Conservation (phyloP, 2,888 invertebrate genomes). For the Hipparchia semele region DNA sequence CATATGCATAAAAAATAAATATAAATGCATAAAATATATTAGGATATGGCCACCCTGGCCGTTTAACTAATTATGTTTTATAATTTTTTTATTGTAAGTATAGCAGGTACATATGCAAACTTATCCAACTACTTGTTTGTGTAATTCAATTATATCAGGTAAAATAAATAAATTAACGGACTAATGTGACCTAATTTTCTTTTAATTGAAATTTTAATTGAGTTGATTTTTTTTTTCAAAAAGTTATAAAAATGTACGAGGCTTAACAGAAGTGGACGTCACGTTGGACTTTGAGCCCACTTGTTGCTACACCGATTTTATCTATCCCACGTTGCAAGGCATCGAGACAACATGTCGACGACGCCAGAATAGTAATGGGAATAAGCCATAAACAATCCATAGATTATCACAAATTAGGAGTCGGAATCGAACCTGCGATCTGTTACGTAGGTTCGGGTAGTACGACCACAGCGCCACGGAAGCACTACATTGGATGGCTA, state of each 20-base stretch:
- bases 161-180: no score
- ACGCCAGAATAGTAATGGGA: constrained; percentile 59
- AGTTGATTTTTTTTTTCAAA: constrained; percentile 17
- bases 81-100: no score
- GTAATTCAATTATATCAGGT: no score
- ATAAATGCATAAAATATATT: no score
- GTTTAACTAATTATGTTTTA: no score
- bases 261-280: constrained; percentile 76
- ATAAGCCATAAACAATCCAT: constrained; percentile 13
- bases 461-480: constrained; percentile 18
- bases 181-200: no score
- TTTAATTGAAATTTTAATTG: no score
- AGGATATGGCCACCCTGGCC: no score
- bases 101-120: no score
- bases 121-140: no score
- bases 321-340: constrained; percentile 66
- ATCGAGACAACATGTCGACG: constrained; percentile 52
- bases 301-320: constrained; percentile 75
- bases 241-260: constrained; percentile 65
- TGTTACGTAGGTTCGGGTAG: not conserved
- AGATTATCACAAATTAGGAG: not conserved
- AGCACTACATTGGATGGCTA: not conserved
- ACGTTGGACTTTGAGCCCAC: constrained; percentile 66
- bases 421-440: constrained; percentile 37
- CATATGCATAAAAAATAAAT: no score